Evolutionary conservation across 2,888 invertebrate species (phyloP), one percentile per base, ranked within the genome.

Genomic region (Amblyteles armatorius): DNA sequence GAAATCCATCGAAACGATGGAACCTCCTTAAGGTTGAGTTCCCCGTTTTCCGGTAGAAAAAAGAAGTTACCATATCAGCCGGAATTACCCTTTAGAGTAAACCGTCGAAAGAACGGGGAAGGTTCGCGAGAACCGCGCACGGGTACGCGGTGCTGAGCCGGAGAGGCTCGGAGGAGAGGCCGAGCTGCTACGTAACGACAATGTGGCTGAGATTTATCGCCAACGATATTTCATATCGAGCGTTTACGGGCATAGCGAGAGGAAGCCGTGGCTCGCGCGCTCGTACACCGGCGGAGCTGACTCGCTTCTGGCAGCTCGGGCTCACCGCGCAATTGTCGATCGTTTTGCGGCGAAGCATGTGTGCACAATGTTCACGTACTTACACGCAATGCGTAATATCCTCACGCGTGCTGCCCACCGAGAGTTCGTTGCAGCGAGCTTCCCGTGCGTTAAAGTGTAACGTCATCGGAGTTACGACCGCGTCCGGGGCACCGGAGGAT

Each of bases 161-260:
- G 78, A 84, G 80, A 16, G 22, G 60, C 60, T 55, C 60, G 60
- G 3, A 22, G 48, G 72, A 74, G 79, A 82, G 77, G 85, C 57
- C 85, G 78, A 85, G 79, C 79, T 79, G 83, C 81, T 83, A 84
- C 86, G 87, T 90, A 89, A 90, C 88, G 90, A 91, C 90, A 91
- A 92, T 91, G 90, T 89, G 87, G 85, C 82, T 76, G 87, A 87
- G 91, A 92, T 92, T 92, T 91, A 92, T 91, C 87, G 90, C 83
- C 85, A 85, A 87, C 88, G 88, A 87, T 92, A 91, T 91, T 90
- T 91, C 91, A 91, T 90, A 91, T 91, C 88, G 89, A 87, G 71
- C 90, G 85, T 91, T 91, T 91, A 91, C 88, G 90, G 88, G 87
- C 89, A 85, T 71, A 79, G 84, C 82, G 83, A 82, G 80, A 81